These are phyloP conservation scores for Shinisaurus crocodilurus DNA, from an alignment of 2,113 vertebrate species.

Conservation along the genomic window DNA sequence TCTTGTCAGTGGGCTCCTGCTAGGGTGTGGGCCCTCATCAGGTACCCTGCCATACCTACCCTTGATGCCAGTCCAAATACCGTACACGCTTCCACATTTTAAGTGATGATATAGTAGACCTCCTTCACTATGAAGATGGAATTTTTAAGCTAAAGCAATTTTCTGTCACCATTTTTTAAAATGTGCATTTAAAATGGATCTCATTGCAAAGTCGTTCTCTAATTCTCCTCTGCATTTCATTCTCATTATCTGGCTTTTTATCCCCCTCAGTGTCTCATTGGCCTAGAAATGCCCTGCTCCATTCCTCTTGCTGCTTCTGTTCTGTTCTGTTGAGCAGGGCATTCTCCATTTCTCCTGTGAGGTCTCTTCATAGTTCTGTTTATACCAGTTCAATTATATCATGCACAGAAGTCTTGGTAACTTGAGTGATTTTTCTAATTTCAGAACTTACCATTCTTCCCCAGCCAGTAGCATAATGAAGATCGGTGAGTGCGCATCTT, in stretches of 20 bases:
- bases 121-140: conserved; percentile 66
- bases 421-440: conserved; percentile 60
- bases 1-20: too few species aligned
- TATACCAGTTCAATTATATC: conserved; percentile 65
- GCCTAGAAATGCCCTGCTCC: conserved; percentile 55
- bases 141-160: conserved; percentile 59
- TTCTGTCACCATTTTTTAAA: conserved; percentile 68
- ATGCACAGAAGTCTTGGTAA: conserved; percentile 37
- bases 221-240: conserved; percentile 57
- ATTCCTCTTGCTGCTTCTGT: conserved; percentile 56
- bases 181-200: conserved; percentile 69
- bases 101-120: conserved; percentile 67
- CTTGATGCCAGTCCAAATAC: background rate
- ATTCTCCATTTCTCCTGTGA: conserved; percentile 48
- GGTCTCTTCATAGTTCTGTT: conserved; percentile 66
- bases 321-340: conserved; percentile 56
- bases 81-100: conserved; percentile 41
- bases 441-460: conserved; percentile 51
- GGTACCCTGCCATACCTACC: too few species aligned
- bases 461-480: conserved; percentile 60
- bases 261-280: conserved; percentile 46
- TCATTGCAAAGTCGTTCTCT: conserved; percentile 66
- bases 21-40: too few species aligned
- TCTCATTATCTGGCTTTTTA: conserved; percentile 56
- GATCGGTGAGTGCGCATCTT: conserved; percentile 44